Conservation (phyloP, 2,797 vertebrate species). For the Crocodylus rhombifer region DNA sequence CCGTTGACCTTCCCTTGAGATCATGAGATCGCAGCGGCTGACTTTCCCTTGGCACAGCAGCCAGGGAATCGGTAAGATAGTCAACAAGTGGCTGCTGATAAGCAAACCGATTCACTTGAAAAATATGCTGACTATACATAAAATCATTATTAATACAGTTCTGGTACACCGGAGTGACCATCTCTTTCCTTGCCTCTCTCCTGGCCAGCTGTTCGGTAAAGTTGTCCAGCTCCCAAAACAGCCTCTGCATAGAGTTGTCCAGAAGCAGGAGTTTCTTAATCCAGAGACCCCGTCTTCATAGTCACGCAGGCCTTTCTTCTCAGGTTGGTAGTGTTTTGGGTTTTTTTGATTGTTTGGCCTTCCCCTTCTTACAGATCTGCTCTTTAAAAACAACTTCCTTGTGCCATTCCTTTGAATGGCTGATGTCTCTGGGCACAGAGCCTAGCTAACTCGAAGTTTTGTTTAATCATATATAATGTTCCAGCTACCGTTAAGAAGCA, state of each 20-base stretch:
- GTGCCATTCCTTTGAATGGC: not conserved
- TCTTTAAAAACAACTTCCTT: not conserved
- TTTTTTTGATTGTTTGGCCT: not conserved
- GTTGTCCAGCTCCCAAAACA: not conserved
- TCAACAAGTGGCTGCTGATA: not conserved
- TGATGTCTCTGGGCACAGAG: not conserved
- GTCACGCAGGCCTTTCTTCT: not conserved
- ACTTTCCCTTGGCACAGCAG: not conserved
- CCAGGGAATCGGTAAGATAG: not conserved
- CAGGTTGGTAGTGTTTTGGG: not conserved
- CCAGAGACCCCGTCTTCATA: not conserved
- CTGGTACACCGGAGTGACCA: not conserved
- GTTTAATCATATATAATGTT: not conserved
- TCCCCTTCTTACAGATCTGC: not conserved
- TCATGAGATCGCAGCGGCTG: fast-evolving
- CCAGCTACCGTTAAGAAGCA: not conserved
- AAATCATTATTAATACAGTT: not conserved
- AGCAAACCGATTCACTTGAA: not conserved
- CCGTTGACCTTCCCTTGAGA: not conserved
- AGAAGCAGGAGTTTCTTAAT: not conserved
- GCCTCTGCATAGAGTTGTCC: not conserved
- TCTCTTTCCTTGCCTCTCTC: not conserved
- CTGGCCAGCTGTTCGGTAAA: not conserved
- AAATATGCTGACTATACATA: not conserved
- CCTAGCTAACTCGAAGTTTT: not conserved